These are phyloP conservation scores for Gavia stellata DNA, from an alignment of 2,113 vertebrate species.

Conservation along the genomic window DNA sequence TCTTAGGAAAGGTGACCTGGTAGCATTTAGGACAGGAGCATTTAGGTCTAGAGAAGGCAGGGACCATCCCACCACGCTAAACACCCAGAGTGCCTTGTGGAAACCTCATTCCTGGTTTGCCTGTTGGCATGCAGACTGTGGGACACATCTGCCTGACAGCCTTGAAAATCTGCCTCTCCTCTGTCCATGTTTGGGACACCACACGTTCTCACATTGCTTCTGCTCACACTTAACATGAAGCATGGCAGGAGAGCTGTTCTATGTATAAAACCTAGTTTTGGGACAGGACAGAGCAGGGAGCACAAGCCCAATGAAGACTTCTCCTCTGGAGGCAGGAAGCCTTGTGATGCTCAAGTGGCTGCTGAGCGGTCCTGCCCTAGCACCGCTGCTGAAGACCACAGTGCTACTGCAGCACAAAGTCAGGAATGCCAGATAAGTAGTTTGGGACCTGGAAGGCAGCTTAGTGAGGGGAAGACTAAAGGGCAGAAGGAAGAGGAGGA, in stretches of 20 bases:
- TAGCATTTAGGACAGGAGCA: background rate
- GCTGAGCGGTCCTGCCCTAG: background rate
- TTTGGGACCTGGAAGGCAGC: background rate
- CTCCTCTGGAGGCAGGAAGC: background rate
- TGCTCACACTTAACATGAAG: background rate
- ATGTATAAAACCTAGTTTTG: background rate
- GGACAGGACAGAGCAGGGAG: background rate
- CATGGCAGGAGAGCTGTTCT: background rate
- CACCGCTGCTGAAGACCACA: background rate
- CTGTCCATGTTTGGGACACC: too few relatives aligned
- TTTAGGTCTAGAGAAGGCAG: background rate
- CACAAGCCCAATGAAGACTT: background rate
- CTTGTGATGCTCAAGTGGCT: background rate
- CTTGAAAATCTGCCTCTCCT: background rate
- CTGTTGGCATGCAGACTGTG: background rate
- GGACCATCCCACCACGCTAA: background rate
- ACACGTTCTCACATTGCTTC: background rate
- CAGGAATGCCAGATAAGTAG: background rate
- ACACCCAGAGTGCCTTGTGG: rapidly evolving
- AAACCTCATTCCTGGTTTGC: background rate
- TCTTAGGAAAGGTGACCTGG: background rate
- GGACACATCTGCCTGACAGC: background rate
- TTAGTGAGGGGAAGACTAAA: background rate
- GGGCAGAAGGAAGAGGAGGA: background rate
- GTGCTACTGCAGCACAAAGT: rapidly evolving